Conservation (phyloP, 92 coral and sea anemone species). For the Paramuricea clavata region DNA sequence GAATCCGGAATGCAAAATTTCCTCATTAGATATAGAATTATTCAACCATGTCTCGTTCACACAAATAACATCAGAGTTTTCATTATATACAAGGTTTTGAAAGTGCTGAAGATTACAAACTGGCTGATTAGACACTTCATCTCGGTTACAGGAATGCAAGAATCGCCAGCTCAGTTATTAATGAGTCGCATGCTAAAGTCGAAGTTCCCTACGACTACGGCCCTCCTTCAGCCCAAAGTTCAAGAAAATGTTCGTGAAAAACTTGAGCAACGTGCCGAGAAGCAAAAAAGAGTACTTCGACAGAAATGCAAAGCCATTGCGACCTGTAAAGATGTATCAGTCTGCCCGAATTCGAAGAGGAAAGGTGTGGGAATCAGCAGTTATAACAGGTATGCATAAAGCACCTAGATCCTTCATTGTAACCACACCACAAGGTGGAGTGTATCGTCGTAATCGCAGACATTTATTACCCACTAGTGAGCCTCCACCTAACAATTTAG, state of each 20-base stretch:
- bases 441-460: constrained; percentile 53
- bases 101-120: too few species aligned
- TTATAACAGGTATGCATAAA: constrained; percentile 10
- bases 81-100: too few species aligned
- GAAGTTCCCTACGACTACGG: constrained; percentile 33
- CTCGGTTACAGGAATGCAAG: constrained; percentile 66
- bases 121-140: too few species aligned
- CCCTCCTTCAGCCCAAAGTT: constrained; percentile 37
- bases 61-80: too few species aligned
- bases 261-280: constrained; percentile 56
- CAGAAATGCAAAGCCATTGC: constrained; percentile 37
- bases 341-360: constrained; percentile 60
- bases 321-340: constrained; percentile 53
- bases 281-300: constrained; percentile 59
- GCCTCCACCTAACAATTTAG: constrained; percentile 44
- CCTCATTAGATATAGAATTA: too few species aligned
- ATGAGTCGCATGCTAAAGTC: constrained; percentile 36
- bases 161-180: constrained; percentile 70
- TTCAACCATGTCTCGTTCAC: too few species aligned
- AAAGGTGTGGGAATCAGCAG: constrained; percentile 64
- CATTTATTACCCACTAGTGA: constrained; percentile 41
- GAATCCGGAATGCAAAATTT: too few species aligned
- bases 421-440: constrained; percentile 57
- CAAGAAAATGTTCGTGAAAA: constrained; percentile 30
- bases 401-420: constrained; percentile 64